These are phyloP conservation scores for Megalopta genalis DNA, from an alignment of 1,140 invertebrate genomes.

Conservation along the genomic window DNA sequence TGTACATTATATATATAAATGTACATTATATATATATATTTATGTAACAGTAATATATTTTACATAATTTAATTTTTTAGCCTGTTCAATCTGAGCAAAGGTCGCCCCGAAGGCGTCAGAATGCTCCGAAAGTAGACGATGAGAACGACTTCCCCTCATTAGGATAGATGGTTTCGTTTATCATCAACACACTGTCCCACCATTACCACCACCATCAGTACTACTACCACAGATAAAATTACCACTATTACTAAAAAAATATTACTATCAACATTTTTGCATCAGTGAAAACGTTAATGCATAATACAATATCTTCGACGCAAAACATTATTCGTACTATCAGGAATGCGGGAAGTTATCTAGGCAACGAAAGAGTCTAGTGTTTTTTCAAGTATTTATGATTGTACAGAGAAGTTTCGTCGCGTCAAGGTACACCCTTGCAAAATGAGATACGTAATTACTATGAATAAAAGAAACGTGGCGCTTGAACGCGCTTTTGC, in stretches of 20 bases:
- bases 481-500: constrained; percentile 45
- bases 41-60: neutral
- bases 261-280: constrained; percentile 62
- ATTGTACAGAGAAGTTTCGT: neutral
- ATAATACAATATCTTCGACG: constrained; percentile 67
- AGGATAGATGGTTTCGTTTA: constrained; percentile 82
- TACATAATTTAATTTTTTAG: constrained; percentile 38
- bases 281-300: constrained; percentile 71
- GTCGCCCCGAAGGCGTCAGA: constrained; percentile 79
- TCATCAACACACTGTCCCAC: constrained; percentile 60
- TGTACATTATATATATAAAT: neutral
- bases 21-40: neutral
- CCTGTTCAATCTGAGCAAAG: constrained; percentile 70
- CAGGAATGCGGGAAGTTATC: neutral
- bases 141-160: constrained; percentile 96
- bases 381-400: constrained; percentile 3
- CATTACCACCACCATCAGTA: constrained; percentile 64
- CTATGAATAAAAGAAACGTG: constrained; percentile 51
- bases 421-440: constrained; percentile 53
- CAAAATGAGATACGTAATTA: constrained; percentile 68
- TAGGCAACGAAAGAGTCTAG: neutral
- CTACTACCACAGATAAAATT: constrained; percentile 70
- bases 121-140: constrained; percentile 96
- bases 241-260: constrained; percentile 67
- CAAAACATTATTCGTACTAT: neutral